phyloP scores from a whole-genome alignment of 2,797 vertebrate genomes.

The Syngnathus acus region DNA sequence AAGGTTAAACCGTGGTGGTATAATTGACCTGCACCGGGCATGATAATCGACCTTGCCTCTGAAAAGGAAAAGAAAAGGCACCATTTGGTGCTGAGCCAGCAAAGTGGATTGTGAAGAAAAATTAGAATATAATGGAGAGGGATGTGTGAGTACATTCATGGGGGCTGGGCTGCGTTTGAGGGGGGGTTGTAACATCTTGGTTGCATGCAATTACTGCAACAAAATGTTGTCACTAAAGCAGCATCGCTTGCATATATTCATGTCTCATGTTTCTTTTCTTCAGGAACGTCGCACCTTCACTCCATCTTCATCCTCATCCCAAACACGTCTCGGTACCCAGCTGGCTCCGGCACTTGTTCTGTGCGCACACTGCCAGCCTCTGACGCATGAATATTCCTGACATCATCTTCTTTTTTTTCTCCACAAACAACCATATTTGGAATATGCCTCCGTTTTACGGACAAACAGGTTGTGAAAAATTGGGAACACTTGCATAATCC shows the following conservation, averaged over 20 bases:
- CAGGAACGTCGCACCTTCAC: not conserved
- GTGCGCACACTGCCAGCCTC: constrained; percentile 46
- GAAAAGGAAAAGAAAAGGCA: constrained; percentile 23
- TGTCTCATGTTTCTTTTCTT: not conserved
- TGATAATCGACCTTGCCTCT: constrained; percentile 56
- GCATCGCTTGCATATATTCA: not conserved
- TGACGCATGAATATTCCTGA: constrained; percentile 59
- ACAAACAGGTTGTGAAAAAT: not conserved
- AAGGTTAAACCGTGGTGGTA: constrained; percentile 40
- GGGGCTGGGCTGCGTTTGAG: not conserved
- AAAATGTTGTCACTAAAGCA: not conserved
- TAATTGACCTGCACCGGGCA: constrained; percentile 48
- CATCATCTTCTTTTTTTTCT: constrained; percentile 43
- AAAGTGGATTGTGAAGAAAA: constrained; percentile 30
- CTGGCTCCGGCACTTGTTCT: constrained; percentile 40
- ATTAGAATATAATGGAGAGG: constrained; percentile 8
- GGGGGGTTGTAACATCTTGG: not conserved
- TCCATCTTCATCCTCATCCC: constrained; percentile 2
- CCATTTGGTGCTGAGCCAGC: constrained; percentile 56
- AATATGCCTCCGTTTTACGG: constrained; percentile 16
- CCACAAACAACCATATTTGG: constrained; percentile 38
- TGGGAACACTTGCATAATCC: not conserved
- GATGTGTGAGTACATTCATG: not conserved
- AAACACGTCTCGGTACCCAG: constrained; percentile 7
- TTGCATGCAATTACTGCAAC: not conserved